A percentile compares a stretch with the other conserved stretches of the same genome.
Evolutionary conservation across 64 coral and sea anemone genomes (phyloP).

Genomic region (Porites lutea): DNA sequence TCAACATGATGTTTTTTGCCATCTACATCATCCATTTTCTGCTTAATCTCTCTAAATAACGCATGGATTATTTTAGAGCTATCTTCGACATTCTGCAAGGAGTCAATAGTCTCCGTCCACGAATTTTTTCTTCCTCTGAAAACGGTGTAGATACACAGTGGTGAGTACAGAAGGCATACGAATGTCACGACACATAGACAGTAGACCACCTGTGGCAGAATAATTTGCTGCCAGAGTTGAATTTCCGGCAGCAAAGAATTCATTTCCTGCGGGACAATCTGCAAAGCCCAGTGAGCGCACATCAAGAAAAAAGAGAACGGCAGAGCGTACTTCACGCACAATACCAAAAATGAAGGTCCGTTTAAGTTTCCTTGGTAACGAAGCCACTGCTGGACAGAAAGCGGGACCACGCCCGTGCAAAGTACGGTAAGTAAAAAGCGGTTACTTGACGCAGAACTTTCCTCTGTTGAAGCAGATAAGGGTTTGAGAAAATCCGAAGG

Average conservation of each 20-base stretch:
- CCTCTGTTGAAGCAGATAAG: slow-evolving; percentile 42
- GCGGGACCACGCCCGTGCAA: slow-evolving; percentile 58
- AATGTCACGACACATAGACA: slow-evolving; percentile 71
- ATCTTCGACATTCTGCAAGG: slow-evolving; percentile 21
- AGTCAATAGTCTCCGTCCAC: slow-evolving; percentile 44
- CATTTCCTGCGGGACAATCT: slow-evolving; percentile 79
- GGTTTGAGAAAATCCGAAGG: slow-evolving; percentile 72
- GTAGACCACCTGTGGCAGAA: slow-evolving; percentile 85
- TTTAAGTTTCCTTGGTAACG: slow-evolving; percentile 90
- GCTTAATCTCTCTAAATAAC: slow-evolving; percentile 72
- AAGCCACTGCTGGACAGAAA: slow-evolving; percentile 74
- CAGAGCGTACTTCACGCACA: slow-evolving; percentile 58
- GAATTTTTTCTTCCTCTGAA: slow-evolving; percentile 41
- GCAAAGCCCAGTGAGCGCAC: slow-evolving; percentile 78
- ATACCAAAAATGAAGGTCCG: slow-evolving; percentile 62
- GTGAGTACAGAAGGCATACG: slow-evolving; percentile 71
- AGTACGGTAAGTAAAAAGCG: slow-evolving; percentile 67
- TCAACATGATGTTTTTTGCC: neutral
- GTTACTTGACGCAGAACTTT: slow-evolving; percentile 23
- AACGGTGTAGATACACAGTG: slow-evolving; percentile 77
- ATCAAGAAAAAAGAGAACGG: slow-evolving; percentile 51
- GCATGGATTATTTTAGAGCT: slow-evolving; percentile 60
- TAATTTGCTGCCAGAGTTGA: slow-evolving; percentile 80
- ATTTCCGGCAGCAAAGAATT: slow-evolving; percentile 54
- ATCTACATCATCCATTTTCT: slow-evolving; percentile 49